phyloP scores from a whole-genome alignment of 2,888 invertebrate genomes.

The Teleiodes luculella region DNA sequence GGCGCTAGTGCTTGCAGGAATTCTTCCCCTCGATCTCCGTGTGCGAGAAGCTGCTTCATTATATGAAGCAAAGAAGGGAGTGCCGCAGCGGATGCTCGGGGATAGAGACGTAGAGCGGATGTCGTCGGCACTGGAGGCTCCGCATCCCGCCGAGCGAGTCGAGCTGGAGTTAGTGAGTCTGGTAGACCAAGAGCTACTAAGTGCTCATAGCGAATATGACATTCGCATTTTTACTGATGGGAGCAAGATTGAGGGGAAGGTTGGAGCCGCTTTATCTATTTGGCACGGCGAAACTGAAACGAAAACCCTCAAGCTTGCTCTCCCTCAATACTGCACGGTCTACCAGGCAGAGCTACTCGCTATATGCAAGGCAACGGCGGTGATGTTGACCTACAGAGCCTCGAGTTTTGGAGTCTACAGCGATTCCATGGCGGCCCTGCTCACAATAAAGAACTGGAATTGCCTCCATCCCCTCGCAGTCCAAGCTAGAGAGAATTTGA shows the following conservation, averaged over 20 bases:
- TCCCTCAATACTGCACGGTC: not conserved
- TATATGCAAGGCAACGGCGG: not conserved
- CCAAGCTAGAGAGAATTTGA: too few relatives aligned
- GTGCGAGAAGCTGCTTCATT: not conserved
- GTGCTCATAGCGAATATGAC: not conserved
- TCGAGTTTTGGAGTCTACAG: not conserved
- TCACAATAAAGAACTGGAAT: not conserved
- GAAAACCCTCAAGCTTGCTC: not conserved
- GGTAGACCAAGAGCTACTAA: too few relatives aligned
- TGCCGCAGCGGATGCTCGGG: not conserved
- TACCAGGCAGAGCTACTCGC: not conserved
- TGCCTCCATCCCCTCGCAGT: not conserved
- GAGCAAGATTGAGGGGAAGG: not conserved
- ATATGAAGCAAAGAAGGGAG: not conserved
- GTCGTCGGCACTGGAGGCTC: not conserved
- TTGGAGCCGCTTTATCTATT: not conserved
- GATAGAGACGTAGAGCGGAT: not conserved
- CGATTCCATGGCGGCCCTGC: not conserved
- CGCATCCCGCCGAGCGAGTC: not conserved
- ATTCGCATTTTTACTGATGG: not conserved
- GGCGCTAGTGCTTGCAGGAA: constrained; percentile 4
- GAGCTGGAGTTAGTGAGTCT: not conserved
- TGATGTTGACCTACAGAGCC: not conserved
- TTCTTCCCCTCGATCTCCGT: constrained; percentile 12
- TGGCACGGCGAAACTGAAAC: not conserved